phyloP scores from a whole-genome alignment of 2,797 vertebrate genomes.

The Sternotherus odoratus region DNA sequence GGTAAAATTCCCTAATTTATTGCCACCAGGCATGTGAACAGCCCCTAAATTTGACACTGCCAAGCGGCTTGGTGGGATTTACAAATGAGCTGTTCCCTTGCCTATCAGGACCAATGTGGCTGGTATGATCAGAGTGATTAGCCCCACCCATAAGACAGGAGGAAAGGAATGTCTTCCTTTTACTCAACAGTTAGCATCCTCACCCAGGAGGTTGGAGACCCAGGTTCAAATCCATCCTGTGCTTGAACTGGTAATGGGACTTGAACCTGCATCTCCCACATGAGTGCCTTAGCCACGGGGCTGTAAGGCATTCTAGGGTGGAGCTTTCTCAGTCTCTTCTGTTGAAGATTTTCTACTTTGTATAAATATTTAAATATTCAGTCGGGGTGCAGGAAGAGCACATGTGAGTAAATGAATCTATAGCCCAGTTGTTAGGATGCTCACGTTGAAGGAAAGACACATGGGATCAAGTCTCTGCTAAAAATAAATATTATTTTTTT shows the following conservation, averaged over 20 bases:
- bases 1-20: too few relatives aligned
- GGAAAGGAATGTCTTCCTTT: too few relatives aligned
- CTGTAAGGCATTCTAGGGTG: too few relatives aligned
- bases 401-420: not conserved
- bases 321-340: not conserved
- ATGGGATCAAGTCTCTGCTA: not conserved
- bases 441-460: not conserved
- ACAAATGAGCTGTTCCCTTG: too few relatives aligned
- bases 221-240: not conserved
- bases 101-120: too few relatives aligned
- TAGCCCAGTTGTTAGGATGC: not conserved
- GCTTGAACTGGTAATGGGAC: not conserved
- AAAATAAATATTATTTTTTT: not conserved
- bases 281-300: not conserved
- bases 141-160: too few relatives aligned
- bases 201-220: too few relatives aligned
- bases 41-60: too few relatives aligned
- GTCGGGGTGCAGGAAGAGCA: not conserved
- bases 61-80: too few relatives aligned
- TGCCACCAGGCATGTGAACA: too few relatives aligned
- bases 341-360: not conserved
- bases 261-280: not conserved
- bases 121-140: too few relatives aligned
- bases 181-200: too few relatives aligned
- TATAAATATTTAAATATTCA: not conserved